Evolutionary conservation across 2,888 invertebrate species (phyloP), one percentile per base, ranked within the genome.

Genomic region (Nymphalis c-album): DNA sequence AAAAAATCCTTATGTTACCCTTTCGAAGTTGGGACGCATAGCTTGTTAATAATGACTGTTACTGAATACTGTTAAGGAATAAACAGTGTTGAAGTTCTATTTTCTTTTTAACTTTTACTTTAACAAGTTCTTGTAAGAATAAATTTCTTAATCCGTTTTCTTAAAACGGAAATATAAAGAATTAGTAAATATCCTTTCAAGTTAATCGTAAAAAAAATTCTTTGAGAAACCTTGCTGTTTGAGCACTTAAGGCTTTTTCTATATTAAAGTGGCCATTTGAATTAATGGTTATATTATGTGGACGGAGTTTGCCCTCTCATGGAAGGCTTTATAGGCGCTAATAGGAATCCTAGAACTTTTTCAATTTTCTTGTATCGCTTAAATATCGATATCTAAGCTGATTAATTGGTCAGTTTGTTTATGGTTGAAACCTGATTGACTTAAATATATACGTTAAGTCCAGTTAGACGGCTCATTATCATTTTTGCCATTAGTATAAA

Each of bases 261-360:
- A 26, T 57, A 40, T 7, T n/a, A 10, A n/a, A 17, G 35, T 3
- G 57, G 10, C 18, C n/a, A 31, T 57, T n/a, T 40, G 40, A 57
- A 40, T 57, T 63, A 66, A 64, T 64, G 67, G 64, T 60, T 65
- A 58, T 74, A 65, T 69, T 66, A 71, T 64, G 70, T 45, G 57
- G 60, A 65, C 51, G 64, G 68, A 70, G 66, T 48, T 17, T 20
- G 2, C 26, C 71, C 66, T 67, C 61, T 68, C 68, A 64, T 62
- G 68, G 66, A 26, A 57, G 51, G 60, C 22, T 61, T 61, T 61
- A 62, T 62, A 48, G 48, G 57, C 26, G 47, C 13, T 66, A 61
- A 58, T 50, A 31, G 57, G 60, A 31, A 50, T 48, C 58, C n/a
- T 10, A 40, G 8, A 18, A 13, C 35, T 57, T 57, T 57, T 57